phyloP scores from a whole-genome alignment of 2,797 vertebrate species.

The Rousettus madagascariensis region DNA sequence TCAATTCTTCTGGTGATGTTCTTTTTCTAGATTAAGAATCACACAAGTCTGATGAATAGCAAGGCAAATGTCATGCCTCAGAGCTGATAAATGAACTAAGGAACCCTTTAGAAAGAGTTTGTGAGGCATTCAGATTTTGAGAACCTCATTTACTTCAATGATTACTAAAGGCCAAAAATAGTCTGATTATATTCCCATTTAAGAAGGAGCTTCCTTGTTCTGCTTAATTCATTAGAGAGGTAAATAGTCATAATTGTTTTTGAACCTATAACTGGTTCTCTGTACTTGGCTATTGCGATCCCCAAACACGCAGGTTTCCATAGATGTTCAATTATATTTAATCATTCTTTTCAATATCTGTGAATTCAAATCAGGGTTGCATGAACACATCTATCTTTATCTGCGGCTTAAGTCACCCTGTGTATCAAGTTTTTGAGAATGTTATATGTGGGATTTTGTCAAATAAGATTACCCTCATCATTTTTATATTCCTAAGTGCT shows the following conservation, averaged over 20 bases:
- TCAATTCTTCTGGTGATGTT: background rate
- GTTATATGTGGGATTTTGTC: conserved; percentile 2
- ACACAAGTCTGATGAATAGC: background rate
- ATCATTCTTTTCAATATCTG: background rate
- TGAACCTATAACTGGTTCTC: background rate
- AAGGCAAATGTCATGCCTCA: background rate
- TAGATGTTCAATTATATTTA: conserved; percentile 24
- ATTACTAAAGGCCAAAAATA: background rate
- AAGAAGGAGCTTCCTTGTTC: background rate
- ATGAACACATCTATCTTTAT: background rate
- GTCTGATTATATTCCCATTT: background rate
- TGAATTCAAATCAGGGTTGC: background rate
- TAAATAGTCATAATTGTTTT: background rate
- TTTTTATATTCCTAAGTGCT: background rate
- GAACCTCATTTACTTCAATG: background rate
- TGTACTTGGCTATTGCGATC: background rate
- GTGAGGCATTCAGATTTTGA: conserved; percentile 4
- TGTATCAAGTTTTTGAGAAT: background rate
- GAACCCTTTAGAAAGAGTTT: background rate
- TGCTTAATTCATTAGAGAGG: background rate
- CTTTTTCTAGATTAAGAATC: background rate
- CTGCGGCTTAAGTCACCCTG: background rate
- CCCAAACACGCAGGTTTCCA: background rate
- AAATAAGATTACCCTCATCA: conserved; percentile 14
- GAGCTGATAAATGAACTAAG: background rate